Percentiles rank a stretch among this genome's conserved stretches.
phyloP scores from a whole-genome alignment of 2,797 vertebrate genomes.

The Syncerus caffer region DNA sequence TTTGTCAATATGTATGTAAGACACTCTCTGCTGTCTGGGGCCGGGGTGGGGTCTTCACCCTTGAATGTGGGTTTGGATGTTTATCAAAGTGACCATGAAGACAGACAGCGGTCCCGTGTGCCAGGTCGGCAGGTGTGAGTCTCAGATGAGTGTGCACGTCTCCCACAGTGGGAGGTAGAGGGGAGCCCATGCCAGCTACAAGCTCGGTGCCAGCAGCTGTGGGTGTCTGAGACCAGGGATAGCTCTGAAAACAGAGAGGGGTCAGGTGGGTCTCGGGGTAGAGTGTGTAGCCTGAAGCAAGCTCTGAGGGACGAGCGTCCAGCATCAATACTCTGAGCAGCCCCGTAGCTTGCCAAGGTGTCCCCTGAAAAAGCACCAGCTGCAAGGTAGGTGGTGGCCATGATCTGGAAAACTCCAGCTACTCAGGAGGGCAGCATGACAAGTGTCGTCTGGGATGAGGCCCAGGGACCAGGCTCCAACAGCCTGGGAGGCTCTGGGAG shows the following conservation, averaged over 20 bases:
- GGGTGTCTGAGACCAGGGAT: accelerated
- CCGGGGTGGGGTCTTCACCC: background rate
- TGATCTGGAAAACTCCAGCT: background rate
- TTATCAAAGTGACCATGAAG: background rate
- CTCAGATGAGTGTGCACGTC: accelerated
- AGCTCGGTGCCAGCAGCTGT: background rate
- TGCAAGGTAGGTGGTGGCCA: background rate
- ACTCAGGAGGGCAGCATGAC: background rate
- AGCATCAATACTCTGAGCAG: accelerated
- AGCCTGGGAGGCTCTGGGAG: background rate
- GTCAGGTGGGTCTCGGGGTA: accelerated
- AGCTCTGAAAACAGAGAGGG: background rate
- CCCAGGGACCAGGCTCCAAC: background rate
- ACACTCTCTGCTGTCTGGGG: background rate
- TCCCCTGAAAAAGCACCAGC: accelerated
- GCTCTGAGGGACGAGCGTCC: accelerated
- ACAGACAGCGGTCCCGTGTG: background rate
- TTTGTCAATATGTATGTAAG: accelerated
- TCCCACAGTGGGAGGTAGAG: background rate
- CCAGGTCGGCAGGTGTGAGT: accelerated
- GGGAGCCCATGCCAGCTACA: accelerated
- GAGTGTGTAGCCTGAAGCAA: too few species aligned
- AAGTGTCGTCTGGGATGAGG: accelerated
- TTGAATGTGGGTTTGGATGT: background rate
- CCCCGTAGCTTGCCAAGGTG: accelerated